Percentiles rank a stretch among this genome's conserved stretches.
These are phyloP conservation scores for Macrophya alboannulata DNA, from an alignment of 2,888 invertebrate species.

Conservation along the genomic window DNA sequence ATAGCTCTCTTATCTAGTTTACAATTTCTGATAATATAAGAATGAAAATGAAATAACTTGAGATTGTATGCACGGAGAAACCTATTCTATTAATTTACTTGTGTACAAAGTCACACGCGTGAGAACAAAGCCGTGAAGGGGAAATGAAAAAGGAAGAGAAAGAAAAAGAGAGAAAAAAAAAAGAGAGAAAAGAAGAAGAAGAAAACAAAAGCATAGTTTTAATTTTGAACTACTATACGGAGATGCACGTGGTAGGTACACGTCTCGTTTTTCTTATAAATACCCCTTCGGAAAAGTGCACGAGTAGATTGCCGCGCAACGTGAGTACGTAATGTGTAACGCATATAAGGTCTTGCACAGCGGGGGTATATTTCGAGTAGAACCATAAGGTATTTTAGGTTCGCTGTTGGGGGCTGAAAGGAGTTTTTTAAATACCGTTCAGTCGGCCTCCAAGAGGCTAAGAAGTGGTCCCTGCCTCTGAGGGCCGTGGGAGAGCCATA, in stretches of 20 bases:
- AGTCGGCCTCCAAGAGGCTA: slow-evolving; percentile 52
- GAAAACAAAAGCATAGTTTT: slow-evolving; percentile 35
- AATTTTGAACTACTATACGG: slow-evolving; percentile 30
- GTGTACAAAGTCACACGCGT: slow-evolving; percentile 31
- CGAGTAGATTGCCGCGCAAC: slow-evolving; percentile 43
- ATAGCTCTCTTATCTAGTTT: not conserved
- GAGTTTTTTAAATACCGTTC: slow-evolving; percentile 51
- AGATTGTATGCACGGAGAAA: slow-evolving; percentile 22
- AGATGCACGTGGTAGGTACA: slow-evolving; percentile 46
- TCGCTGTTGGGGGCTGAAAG: slow-evolving; percentile 71
- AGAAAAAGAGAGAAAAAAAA: not conserved
- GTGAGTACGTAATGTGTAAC: slow-evolving; percentile 32
- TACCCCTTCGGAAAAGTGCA: slow-evolving; percentile 50
- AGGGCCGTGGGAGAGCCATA: slow-evolving; percentile 50
- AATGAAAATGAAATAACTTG: not conserved
- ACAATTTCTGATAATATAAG: slow-evolving; percentile 7
- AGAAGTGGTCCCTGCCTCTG: slow-evolving; percentile 53
- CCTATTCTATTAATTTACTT: slow-evolving; percentile 2
- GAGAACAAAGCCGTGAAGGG: not conserved
- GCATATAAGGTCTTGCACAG: slow-evolving; percentile 55
- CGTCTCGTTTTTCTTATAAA: slow-evolving; percentile 43
- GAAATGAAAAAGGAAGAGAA: not conserved
- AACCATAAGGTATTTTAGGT: slow-evolving; percentile 67
- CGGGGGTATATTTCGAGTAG: slow-evolving; percentile 56
- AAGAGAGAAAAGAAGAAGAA: not conserved